Evolutionary conservation across 2,797 vertebrate species (phyloP).

Genomic region (Gallirallus australis): DNA sequence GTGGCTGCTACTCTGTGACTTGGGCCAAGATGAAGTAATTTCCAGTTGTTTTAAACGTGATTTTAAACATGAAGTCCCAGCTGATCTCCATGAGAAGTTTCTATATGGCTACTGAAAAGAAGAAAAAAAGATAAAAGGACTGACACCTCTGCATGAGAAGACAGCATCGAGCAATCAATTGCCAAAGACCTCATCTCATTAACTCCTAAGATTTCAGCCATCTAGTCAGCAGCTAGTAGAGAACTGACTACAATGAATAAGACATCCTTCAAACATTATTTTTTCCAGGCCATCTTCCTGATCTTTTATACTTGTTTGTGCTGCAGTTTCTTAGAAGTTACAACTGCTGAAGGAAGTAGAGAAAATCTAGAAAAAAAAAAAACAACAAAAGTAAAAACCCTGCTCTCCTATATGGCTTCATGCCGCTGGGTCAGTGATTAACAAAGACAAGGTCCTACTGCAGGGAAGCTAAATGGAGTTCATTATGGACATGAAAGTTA

Average conservation of each 20-base stretch:
- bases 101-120: not conserved
- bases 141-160: not conserved
- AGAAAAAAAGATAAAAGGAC: not conserved
- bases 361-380: slow-evolving; percentile 34
- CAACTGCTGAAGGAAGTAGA: slow-evolving; percentile 42
- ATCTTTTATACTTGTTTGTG: slow-evolving; percentile 47
- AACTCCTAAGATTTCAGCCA: slow-evolving; percentile 26
- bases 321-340: slow-evolving; percentile 33
- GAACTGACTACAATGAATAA: slow-evolving; percentile 36
- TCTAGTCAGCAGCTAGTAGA: not conserved
- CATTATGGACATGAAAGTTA: slow-evolving; percentile 72
- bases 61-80: not conserved
- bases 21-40: slow-evolving; percentile 4
- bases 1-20: not conserved
- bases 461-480: slow-evolving; percentile 74
- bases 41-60: slow-evolving; percentile 11
- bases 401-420: slow-evolving; percentile 45
- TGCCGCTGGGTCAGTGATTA: slow-evolving; percentile 57
- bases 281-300: slow-evolving; percentile 43
- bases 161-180: not conserved
- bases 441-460: slow-evolving; percentile 61
- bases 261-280: slow-evolving; percentile 47
- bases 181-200: slow-evolving; percentile 25
- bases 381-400: not conserved
- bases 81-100: not conserved